A percentile compares a stretch with the other conserved stretches of the same genome.
Conservation (phyloP, 2,888 invertebrate genomes). For the Liopterus haemorrhoidalis region DNA sequence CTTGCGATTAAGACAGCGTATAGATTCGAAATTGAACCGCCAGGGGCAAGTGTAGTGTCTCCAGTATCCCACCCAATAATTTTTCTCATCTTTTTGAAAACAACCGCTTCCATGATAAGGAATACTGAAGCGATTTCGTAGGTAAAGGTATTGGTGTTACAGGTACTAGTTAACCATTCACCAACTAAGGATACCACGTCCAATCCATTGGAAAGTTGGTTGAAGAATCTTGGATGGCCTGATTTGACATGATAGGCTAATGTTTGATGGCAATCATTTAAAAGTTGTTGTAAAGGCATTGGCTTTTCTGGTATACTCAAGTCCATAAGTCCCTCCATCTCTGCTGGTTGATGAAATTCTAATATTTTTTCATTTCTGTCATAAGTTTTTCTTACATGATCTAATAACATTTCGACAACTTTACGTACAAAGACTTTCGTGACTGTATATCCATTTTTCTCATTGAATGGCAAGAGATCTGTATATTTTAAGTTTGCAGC, state of each 20-base stretch:
- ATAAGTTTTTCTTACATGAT: too few relatives aligned
- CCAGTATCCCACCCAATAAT: constrained; percentile 8
- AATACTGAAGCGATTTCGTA: constrained; percentile 12
- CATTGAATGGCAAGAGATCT: too few relatives aligned
- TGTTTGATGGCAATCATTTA: constrained; percentile 3
- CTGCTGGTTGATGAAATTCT: too few relatives aligned
- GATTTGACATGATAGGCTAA: constrained; percentile 7
- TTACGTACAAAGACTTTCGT: too few relatives aligned
- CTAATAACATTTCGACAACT: too few relatives aligned
- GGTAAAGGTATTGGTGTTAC: constrained; percentile 8
- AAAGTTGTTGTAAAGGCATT: background rate
- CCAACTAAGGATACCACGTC: constrained; percentile 12
- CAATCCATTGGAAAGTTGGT: constrained; percentile 11
- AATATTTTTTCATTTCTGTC: constrained; percentile 6
- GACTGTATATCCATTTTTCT: too few relatives aligned
- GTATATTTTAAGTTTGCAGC: too few relatives aligned
- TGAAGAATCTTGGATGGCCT: constrained; percentile 10
- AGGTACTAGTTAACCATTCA: constrained; percentile 9
- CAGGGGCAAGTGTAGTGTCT: constrained; percentile 7
- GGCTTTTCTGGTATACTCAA: constrained; percentile 5
- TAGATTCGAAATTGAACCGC: constrained; percentile 8
- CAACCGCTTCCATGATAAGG: constrained; percentile 9
- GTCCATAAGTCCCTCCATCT: constrained; percentile 6
- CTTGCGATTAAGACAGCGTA: constrained; percentile 8
- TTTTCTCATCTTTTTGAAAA: constrained; percentile 3